Base-by-base conservation (phyloP, 2,888 invertebrate species). In the Octodonta nipae region DNA sequence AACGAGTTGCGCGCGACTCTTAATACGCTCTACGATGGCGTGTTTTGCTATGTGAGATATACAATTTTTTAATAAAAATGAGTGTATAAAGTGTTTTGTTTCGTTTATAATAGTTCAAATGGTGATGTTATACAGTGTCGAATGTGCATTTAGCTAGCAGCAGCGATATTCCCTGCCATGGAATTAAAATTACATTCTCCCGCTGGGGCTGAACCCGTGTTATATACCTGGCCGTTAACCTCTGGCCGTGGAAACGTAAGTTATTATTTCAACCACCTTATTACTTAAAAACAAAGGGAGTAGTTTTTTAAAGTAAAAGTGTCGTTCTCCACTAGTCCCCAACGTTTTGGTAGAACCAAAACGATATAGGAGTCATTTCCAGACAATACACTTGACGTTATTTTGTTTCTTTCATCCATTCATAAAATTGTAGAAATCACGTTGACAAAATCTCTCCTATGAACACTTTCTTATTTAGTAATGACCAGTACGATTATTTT, bases 151-250 rank as follows among this genome's bases (percentile, higher is more conserved):
- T 49, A 51, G 51, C 53, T 53, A 50, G 49, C 51, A 48, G 37
- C 40, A 42, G 40, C 34, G 41, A 36, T 41, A 39, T 46, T 45
- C 69, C 68, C 71, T 41, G 72, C 73, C 65, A 76, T 80, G 75
- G 89, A 89, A 75, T 76, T 93, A 68, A 81, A 85, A 70, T 75
- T 95, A 68, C 89, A 91, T 69, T 93, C 92, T 68, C 93, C 93
- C 65, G 91, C 87, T 68, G 93, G 92, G 69, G 84, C 86, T 58
- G 92, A 93, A 68, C 82, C 91, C 61, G 85, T 89, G 65, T 75
- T 87, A 64, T 93, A 92, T 71, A 76, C 81, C 68, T 95, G 93
- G 93, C 93, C 93, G 61, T 75, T 89, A 63, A 84, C 85, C 70
- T 77, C 82, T 63, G 87, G 87, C 67, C 75, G 78, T 65, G 82